Percentiles rank a stretch among this genome's conserved stretches.
Conservation (phyloP, 2,797 vertebrate species). For the Vireo griseus region DNA sequence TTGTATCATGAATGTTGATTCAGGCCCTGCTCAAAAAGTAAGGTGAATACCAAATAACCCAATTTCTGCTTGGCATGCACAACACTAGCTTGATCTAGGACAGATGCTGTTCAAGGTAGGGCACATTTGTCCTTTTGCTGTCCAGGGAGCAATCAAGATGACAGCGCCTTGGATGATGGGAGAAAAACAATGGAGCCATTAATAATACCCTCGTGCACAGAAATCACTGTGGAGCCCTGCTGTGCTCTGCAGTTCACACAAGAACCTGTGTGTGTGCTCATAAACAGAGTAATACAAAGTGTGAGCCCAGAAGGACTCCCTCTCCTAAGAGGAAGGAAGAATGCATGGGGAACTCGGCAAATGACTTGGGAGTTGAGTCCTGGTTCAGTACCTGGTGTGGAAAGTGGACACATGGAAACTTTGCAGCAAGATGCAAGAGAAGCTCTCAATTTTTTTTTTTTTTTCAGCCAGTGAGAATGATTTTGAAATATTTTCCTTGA, state of each 20-base stretch:
- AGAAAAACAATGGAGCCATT: neutral
- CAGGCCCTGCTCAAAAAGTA: neutral
- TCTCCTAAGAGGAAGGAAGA: neutral
- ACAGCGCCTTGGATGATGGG: rapidly evolving
- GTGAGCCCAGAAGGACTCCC: neutral
- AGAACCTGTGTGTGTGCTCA: neutral
- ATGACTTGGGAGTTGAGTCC: neutral
- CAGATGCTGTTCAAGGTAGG: neutral
- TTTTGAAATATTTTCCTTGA: neutral
- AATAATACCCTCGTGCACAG: neutral
- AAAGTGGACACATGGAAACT: neutral
- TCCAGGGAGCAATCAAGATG: rapidly evolving
- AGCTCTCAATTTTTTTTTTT: neutral
- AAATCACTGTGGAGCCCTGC: neutral
- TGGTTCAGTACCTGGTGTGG: neutral
- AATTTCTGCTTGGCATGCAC: neutral
- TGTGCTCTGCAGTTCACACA: neutral
- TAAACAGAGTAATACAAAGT: neutral
- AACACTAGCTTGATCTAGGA: neutral
- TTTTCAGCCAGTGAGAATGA: neutral
- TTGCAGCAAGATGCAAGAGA: neutral
- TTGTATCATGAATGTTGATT: neutral
- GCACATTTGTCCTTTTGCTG: neutral
- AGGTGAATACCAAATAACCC: neutral
- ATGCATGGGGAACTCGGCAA: neutral